A percentile compares a stretch with the other conserved stretches of the same genome.
phyloP scores from a whole-genome alignment of 2,797 vertebrate genomes.

The Gallinago solitaria region DNA sequence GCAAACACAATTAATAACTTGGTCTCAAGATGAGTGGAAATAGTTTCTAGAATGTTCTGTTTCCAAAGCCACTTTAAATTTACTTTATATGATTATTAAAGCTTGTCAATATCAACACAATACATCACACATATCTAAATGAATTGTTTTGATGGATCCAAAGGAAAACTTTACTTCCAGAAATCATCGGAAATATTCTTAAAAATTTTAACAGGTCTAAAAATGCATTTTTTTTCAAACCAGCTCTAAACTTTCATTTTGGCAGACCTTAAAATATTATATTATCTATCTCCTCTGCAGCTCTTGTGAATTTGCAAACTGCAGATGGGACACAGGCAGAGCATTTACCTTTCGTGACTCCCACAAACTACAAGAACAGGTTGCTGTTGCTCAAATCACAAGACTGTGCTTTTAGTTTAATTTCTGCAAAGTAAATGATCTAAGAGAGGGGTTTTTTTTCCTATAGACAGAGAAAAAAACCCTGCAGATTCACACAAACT shows the following conservation, averaged over 20 bases:
- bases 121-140: background rate
- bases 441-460: background rate
- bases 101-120: background rate
- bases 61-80: background rate
- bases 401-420: background rate
- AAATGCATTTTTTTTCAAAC: background rate
- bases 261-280: background rate
- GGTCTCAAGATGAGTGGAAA: background rate
- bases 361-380: background rate
- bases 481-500: background rate
- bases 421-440: too few species aligned
- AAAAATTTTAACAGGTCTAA: background rate
- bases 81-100: background rate
- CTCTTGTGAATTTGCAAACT: background rate
- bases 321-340: background rate
- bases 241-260: background rate
- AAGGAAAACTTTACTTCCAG: background rate
- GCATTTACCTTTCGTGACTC: background rate
- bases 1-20: background rate
- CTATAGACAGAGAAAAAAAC: background rate
- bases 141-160: background rate
- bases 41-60: background rate
- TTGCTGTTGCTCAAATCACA: background rate
- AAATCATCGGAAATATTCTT: background rate
- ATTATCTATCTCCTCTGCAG: background rate